These are phyloP conservation scores for Macrotis lagotis DNA, from an alignment of 2,113 vertebrate species.

Conservation along the genomic window DNA sequence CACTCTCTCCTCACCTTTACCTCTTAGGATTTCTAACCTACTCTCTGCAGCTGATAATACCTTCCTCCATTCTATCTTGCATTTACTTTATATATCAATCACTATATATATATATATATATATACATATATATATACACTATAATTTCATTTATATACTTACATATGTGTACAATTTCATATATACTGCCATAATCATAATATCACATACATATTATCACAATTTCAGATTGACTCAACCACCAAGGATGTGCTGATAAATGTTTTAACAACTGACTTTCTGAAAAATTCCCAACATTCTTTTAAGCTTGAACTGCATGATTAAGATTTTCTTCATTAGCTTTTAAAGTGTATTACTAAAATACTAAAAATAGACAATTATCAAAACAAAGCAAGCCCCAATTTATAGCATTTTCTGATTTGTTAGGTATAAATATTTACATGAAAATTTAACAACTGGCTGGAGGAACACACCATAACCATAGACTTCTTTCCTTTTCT, in stretches of 20 bases:
- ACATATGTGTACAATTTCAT: background rate
- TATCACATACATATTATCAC: background rate
- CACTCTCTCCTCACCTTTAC: no score
- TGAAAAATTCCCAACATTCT: background rate
- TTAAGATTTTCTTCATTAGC: background rate
- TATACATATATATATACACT: no score
- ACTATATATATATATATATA: no score
- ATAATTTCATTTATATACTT: background rate
- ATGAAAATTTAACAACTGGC: background rate
- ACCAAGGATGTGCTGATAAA: background rate
- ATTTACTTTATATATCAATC: background rate
- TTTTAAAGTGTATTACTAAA: background rate
- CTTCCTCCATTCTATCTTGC: background rate
- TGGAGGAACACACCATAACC: background rate
- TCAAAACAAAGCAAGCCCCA: background rate
- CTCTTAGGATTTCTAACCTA: background rate
- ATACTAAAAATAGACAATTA: background rate
- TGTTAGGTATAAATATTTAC: background rate
- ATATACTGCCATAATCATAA: background rate
- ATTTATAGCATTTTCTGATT: background rate
- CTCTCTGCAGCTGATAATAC: background rate
- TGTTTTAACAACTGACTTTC: background rate
- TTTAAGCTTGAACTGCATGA: background rate
- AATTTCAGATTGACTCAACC: background rate
- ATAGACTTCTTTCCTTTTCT: background rate